Evolutionary conservation across 2,797 vertebrate species (phyloP).

Genomic region (Mus spretus): DNA sequence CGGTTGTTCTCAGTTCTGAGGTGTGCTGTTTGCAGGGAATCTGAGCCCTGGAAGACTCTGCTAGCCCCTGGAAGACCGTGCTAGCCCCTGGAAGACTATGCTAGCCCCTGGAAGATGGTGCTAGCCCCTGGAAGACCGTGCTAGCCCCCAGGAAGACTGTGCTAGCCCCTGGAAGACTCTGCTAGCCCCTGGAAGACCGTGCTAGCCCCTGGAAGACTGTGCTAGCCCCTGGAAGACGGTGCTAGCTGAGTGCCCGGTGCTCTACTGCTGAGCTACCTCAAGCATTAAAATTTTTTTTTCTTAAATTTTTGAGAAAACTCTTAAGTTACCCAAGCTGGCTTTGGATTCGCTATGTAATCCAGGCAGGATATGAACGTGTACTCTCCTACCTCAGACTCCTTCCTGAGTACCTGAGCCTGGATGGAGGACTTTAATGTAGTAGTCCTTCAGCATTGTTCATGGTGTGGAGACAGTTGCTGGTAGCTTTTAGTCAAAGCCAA

Average conservation of each 20-base stretch:
- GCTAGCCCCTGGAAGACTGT: too few relatives aligned
- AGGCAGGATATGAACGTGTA: background rate
- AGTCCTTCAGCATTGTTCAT: background rate
- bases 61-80: background rate
- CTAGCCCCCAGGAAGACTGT: too few relatives aligned
- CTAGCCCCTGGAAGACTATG: background rate
- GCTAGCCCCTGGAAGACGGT: too few relatives aligned
- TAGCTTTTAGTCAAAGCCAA: background rate
- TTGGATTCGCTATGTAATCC: background rate
- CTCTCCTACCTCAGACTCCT: background rate
- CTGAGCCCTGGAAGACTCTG: background rate
- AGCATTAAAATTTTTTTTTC: background rate
- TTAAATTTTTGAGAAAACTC: background rate
- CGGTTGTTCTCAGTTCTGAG: background rate
- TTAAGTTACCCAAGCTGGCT: background rate
- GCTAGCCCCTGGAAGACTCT: too few relatives aligned
- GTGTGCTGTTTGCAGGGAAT: background rate
- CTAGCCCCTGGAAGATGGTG: too few relatives aligned
- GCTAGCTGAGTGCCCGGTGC: background rate
- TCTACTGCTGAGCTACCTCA: background rate
- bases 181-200: too few relatives aligned
- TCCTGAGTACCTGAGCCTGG: background rate
- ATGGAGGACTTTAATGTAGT: background rate
- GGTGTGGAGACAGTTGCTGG: background rate
- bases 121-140: too few relatives aligned